Evolutionary conservation across 2,888 invertebrate species (phyloP).

Genomic region (Clanis bilineata): DNA sequence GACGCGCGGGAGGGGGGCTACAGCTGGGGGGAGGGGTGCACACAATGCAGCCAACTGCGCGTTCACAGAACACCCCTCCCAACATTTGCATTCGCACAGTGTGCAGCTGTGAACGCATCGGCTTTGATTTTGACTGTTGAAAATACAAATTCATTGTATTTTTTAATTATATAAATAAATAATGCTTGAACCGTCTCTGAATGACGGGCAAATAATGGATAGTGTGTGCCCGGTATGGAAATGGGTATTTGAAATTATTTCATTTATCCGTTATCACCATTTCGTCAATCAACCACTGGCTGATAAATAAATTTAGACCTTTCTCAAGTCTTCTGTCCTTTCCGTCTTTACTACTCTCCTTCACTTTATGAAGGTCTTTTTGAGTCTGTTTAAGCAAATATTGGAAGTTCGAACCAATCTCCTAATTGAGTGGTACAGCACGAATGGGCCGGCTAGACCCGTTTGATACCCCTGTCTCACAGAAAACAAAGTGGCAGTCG

Average conservation of each 20-base stretch:
- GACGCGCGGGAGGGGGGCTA: slow-evolving; percentile 21
- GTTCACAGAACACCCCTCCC: slow-evolving; percentile 68
- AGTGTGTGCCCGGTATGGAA: neutral
- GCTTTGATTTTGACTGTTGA: slow-evolving; percentile 15
- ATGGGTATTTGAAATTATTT: neutral
- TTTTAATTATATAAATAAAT: slow-evolving; percentile 15
- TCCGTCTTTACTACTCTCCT: no score
- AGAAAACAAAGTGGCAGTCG: no score
- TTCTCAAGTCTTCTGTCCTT: no score
- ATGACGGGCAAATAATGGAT: neutral
- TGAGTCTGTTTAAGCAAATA: no score
- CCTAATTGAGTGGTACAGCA: no score
- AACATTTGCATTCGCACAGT: slow-evolving; percentile 69
- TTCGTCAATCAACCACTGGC: no score
- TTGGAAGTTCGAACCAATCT: no score
- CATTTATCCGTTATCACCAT: no score
- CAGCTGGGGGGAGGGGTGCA: slow-evolving; percentile 39
- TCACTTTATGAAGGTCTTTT: no score
- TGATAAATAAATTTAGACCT: no score
- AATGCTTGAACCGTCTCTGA: neutral
- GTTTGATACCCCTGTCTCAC: no score
- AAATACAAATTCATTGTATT: slow-evolving; percentile 16
- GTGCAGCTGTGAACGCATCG: slow-evolving; percentile 62
- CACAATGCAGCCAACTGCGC: slow-evolving; percentile 80
- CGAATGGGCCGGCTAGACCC: no score